These are phyloP conservation scores for Sturnus vulgaris DNA, from an alignment of 2,113 vertebrate species.

Conservation along the genomic window DNA sequence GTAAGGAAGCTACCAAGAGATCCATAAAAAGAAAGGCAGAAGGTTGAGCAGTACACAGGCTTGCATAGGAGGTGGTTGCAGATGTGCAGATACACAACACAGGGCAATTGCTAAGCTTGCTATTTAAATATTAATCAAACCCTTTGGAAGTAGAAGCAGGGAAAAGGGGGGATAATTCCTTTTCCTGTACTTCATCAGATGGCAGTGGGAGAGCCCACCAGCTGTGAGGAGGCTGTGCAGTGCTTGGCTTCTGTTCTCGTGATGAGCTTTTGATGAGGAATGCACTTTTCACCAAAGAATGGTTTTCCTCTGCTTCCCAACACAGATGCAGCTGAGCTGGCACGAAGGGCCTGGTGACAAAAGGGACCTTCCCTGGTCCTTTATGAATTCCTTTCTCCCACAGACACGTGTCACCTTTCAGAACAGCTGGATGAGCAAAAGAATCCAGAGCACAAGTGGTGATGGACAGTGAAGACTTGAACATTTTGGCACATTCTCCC, in stretches of 20 bases:
- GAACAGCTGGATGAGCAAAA: background rate
- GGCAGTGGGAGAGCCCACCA: background rate
- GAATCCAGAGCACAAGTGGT: background rate
- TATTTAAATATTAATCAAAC: constrained; percentile 27
- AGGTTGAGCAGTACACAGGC: background rate
- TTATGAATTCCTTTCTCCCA: background rate
- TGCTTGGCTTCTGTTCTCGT: background rate
- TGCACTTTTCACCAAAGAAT: background rate
- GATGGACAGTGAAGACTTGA: background rate
- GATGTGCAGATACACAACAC: background rate
- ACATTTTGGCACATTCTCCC: background rate
- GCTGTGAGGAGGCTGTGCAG: background rate
- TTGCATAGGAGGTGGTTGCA: background rate
- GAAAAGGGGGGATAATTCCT: background rate
- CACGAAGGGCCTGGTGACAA: background rate
- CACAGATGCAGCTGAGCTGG: background rate
- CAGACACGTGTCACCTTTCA: background rate
- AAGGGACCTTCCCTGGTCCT: background rate
- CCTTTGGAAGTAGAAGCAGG: constrained; percentile 1
- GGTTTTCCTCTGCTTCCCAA: background rate
- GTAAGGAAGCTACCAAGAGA: constrained; percentile 17
- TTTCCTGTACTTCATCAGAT: background rate
- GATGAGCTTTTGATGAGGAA: background rate
- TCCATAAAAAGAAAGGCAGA: constrained; percentile 53
- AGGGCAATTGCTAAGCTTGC: background rate